Evolutionary conservation across 1,140 invertebrate genomes (phyloP), one percentile per base, ranked within the genome.

Genomic region (Zelostemma sp.): DNA sequence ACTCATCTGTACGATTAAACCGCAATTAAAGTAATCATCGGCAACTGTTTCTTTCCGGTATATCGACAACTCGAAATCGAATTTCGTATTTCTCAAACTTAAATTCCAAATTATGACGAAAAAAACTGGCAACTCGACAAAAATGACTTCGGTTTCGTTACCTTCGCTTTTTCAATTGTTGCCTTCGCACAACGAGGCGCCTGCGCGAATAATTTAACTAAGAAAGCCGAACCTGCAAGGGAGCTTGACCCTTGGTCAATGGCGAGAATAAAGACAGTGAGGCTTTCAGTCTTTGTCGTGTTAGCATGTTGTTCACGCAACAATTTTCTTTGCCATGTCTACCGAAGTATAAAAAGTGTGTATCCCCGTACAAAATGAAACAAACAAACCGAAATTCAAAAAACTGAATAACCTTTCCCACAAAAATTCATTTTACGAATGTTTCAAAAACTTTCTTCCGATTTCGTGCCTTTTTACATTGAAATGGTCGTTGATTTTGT

Each of bases 221-320:
- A 63, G 54, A 64, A 71, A 74, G 68, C 17, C 48, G 73, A 79
- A 73, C 62, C 56, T 58, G 60, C 46, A 74, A 60, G 73, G 75
- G 76, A 76, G 79, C 67, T 85, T 85, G 82, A 85, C 82, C 82
- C 78, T 78, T 80, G 81, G 83, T 83, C 82, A 85, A 76, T 79
- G 77, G 56, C 71, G 70, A 78, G 55, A 68, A 73, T 66, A 64
- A 72, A 77, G 67, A 76, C 78, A 83, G 80, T 83, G 40, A 56
- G 54, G 63, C 60, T 59, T 63, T 60, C 48, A 76, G 55, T 65
- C 61, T 76, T 67, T 60, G 64, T 46, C 56, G 70, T n/a, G 64
- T 53, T 72, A 78, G 72, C 50, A 85, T 85, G 84, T 69, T 83
- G 38, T 85, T 85, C 77, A 77, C 80, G 18, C 82, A 84, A 63